These are phyloP conservation scores for Rhagium mordax DNA, from an alignment of 2,888 invertebrate species.

Conservation along the genomic window DNA sequence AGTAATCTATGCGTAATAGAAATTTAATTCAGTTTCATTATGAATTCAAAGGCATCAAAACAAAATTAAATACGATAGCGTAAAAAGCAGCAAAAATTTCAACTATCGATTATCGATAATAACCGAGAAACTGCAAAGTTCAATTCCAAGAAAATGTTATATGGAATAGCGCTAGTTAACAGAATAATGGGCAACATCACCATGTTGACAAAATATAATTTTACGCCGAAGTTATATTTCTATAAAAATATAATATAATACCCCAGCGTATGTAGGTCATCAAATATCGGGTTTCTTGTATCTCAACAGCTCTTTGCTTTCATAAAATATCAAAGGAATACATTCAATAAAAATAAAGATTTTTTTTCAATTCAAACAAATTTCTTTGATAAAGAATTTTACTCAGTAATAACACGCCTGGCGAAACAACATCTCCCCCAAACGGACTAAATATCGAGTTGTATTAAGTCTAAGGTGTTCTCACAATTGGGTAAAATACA, in stretches of 20 bases:
- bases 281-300: not conserved
- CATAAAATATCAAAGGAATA: not conserved
- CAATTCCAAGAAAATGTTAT: conserved; percentile 22
- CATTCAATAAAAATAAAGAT: not conserved
- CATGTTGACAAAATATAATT: conserved; percentile 21
- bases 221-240: not conserved
- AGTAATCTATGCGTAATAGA: not conserved
- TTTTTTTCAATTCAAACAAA: not conserved
- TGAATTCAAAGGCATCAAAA: not conserved
- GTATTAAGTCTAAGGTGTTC: too few species aligned
- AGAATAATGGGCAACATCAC: conserved; percentile 8
- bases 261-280: conserved; percentile 20
- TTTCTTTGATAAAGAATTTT: not conserved
- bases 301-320: not conserved
- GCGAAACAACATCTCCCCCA: too few species aligned
- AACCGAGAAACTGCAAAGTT: not conserved
- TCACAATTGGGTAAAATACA: too few species aligned
- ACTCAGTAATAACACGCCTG: too few species aligned
- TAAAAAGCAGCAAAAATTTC: not conserved
- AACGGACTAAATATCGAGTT: too few species aligned
- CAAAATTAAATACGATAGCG: conserved; percentile 1
- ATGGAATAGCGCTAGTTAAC: conserved; percentile 16
- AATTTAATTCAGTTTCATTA: not conserved
- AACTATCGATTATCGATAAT: conserved; percentile 25
- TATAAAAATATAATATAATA: conserved; percentile 12